phyloP scores from a whole-genome alignment of 1,140 invertebrate species.

The Pseudomyrmex flavicornis region DNA sequence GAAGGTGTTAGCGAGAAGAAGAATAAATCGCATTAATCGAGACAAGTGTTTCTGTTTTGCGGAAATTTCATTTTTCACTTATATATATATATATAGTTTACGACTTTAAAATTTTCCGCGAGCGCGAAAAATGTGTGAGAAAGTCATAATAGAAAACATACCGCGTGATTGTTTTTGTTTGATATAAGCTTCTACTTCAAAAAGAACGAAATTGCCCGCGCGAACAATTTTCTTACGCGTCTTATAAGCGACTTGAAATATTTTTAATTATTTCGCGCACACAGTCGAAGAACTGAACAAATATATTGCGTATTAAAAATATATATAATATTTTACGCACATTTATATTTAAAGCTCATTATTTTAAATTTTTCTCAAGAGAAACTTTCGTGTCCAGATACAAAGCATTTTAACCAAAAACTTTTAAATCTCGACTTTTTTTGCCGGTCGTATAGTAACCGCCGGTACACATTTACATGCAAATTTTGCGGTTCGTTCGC shows the following conservation, averaged over 20 bases:
- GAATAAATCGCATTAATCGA: neutral
- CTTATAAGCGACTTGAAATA: neutral
- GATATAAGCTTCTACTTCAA: neutral
- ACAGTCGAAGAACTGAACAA: neutral
- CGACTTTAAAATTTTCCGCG: conserved; percentile 8
- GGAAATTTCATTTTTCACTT: neutral
- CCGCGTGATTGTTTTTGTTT: neutral
- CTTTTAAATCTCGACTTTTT: conserved; percentile 20
- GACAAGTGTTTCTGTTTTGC: neutral
- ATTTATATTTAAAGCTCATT: no score
- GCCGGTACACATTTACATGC: conserved; percentile 59
- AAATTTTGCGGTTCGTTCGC: conserved; percentile 48
- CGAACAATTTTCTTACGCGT: neutral
- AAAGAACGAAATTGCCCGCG: neutral
- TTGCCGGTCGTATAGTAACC: conserved; percentile 32
- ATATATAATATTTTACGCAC: neutral
- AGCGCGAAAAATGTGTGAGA: neutral
- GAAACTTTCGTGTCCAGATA: neutral
- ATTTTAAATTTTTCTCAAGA: no score
- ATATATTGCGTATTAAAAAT: neutral
- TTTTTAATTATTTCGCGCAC: neutral
- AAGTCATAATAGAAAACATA: conserved; percentile 20
- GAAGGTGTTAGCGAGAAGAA: no score
- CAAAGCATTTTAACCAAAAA: conserved; percentile 61
- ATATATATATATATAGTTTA: conserved; percentile 21